phyloP scores from a whole-genome alignment of 2,113 vertebrate species.

The Tichodroma muraria region DNA sequence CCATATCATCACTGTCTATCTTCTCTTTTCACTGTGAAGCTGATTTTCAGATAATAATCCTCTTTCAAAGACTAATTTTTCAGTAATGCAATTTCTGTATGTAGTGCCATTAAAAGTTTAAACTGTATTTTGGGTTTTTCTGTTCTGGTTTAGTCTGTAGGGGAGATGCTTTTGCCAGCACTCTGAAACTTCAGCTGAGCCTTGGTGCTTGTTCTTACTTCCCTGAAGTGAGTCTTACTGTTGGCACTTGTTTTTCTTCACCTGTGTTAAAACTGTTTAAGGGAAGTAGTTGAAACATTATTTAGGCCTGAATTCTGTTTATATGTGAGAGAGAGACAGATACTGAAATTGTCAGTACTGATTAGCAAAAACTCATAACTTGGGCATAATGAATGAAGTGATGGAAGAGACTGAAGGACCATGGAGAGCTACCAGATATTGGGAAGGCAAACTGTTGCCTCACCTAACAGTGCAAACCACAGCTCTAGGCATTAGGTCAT shows the following conservation, averaged over 20 bases:
- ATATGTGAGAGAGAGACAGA: background rate
- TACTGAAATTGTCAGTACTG: background rate
- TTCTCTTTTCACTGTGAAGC: background rate
- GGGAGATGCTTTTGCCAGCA: background rate
- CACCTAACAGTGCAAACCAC: background rate
- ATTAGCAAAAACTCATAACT: background rate
- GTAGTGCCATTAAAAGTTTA: background rate
- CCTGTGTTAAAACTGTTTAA: background rate
- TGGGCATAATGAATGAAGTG: background rate
- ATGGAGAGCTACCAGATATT: background rate
- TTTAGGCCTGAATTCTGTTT: background rate
- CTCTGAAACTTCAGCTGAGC: background rate
- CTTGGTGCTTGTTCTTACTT: background rate
- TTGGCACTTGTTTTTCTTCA: background rate
- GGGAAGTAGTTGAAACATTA: background rate
- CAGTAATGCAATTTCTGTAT: background rate
- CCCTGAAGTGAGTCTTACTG: background rate
- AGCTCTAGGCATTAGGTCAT: background rate
- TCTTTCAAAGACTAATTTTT: background rate
- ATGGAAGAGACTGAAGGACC: background rate
- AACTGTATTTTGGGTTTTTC: background rate
- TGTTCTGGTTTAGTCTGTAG: background rate
- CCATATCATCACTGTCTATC: background rate
- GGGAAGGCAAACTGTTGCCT: background rate
- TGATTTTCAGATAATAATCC: background rate